Evolutionary conservation across 1,140 invertebrate genomes (phyloP).

Genomic region (Eulimnadia texana): DNA sequence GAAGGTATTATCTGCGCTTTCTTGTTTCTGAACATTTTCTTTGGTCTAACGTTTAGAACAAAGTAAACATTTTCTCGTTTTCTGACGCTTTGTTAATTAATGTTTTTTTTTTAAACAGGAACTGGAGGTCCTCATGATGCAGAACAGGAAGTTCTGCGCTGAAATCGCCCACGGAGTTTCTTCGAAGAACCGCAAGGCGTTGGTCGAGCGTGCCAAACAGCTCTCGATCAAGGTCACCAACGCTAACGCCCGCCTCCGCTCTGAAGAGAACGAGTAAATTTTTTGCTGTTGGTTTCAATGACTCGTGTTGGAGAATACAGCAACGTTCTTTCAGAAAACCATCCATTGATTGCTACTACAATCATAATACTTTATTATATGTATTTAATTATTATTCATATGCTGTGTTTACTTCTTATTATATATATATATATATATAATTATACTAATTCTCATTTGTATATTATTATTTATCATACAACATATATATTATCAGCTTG

Average conservation of each 20-base stretch:
- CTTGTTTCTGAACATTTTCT: conserved; percentile 8
- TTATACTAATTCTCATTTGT: too few relatives aligned
- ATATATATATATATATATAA: too few relatives aligned
- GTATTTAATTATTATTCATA: too few relatives aligned
- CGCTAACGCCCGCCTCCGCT: conserved; percentile 83
- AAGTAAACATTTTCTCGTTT: not conserved
- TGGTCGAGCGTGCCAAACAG: conserved; percentile 93
- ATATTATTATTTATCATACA: too few relatives aligned
- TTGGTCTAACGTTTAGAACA: not conserved
- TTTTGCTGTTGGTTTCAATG: not conserved
- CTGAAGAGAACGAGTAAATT: conserved; percentile 95
- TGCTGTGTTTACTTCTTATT: too few relatives aligned
- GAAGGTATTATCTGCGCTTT: conserved; percentile 40
- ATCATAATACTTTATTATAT: too few relatives aligned
- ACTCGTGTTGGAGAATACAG: conserved; percentile 11
- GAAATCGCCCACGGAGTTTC: conserved; percentile 95
- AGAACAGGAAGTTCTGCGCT: conserved; percentile 90
- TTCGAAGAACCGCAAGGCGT: conserved; percentile 86
- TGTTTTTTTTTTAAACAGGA: conserved; percentile 49
- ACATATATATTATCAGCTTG: too few relatives aligned
- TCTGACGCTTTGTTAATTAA: not conserved
- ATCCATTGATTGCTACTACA: too few relatives aligned
- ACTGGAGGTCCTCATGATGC: conserved; percentile 96
- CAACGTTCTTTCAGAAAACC: not conserved
- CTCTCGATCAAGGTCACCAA: conserved; percentile 91